Percentiles rank a stretch among this genome's conserved stretches.
These are phyloP conservation scores for Lypha dubia DNA, from an alignment of 2,888 invertebrate genomes.

Conservation along the genomic window DNA sequence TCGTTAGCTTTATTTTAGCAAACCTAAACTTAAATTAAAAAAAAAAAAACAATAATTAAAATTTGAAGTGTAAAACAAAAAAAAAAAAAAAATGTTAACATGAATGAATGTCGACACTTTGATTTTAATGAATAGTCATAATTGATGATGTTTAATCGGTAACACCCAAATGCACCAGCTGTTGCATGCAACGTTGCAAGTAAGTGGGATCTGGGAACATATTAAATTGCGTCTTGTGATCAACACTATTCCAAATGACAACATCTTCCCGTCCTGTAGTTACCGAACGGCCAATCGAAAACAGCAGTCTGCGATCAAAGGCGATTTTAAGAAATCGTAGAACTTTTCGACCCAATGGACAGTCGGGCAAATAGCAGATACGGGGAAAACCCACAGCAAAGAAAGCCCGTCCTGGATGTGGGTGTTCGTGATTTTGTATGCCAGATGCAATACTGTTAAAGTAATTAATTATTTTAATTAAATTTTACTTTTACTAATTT, in stretches of 20 bases:
- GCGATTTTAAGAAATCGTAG: conserved; percentile 90
- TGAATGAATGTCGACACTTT: conserved; percentile 50
- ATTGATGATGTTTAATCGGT: conserved; percentile 80
- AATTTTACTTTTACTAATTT: too few relatives aligned
- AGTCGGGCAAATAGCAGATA: conserved; percentile 93
- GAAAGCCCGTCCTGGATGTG: conserved; percentile 92
- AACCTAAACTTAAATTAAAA: conserved; percentile 32
- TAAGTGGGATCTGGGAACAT: conserved; percentile 92
- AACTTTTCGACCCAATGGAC: conserved; percentile 90
- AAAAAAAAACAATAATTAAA: not conserved
- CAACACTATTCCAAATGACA: conserved; percentile 95
- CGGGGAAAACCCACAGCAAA: conserved; percentile 94
- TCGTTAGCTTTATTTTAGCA: conserved; percentile 45
- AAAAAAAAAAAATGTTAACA: conserved; percentile 11
- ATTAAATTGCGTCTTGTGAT: conserved; percentile 91
- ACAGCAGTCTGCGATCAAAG: conserved; percentile 92
- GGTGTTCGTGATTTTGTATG: conserved; percentile 91
- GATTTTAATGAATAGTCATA: conserved; percentile 23
- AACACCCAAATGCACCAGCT: conserved; percentile 83
- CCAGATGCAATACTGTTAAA: conserved; percentile 90
- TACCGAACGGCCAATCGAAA: conserved; percentile 93
- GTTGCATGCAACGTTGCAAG: conserved; percentile 85
- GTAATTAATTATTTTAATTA: not conserved
- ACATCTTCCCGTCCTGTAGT: conserved; percentile 96
- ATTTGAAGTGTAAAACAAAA: conserved; percentile 1